These are phyloP conservation scores for Botia almorhae DNA, from an alignment of 2,797 vertebrate species.

Conservation along the genomic window DNA sequence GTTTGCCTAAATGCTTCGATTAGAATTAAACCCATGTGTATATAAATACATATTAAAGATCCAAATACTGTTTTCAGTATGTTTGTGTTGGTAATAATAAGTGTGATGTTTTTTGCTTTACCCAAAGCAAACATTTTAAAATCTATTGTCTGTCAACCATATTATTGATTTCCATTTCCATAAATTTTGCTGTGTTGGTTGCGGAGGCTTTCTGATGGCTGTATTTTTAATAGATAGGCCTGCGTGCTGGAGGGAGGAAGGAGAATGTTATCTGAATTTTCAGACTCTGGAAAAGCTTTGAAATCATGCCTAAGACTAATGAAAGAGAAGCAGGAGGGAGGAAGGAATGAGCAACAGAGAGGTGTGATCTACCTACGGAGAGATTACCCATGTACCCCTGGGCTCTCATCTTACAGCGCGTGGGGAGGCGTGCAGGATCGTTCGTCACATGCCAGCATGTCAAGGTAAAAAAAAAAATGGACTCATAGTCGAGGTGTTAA, in stretches of 20 bases:
- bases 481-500: constrained; percentile 18
- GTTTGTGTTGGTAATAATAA: constrained; percentile 7
- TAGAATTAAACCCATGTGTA: neutral
- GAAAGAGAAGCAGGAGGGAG: constrained; percentile 69
- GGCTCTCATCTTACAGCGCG: constrained; percentile 30
- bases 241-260: constrained; percentile 18
- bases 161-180: constrained; percentile 59
- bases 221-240: constrained; percentile 53
- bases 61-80: neutral
- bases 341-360: constrained; percentile 58
- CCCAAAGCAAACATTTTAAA: constrained; percentile 34
- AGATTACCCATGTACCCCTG: constrained; percentile 51
- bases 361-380: constrained; percentile 53
- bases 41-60: too few relatives aligned
- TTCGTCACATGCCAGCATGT: constrained; percentile 35
- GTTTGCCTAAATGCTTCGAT: neutral
- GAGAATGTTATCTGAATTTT: constrained; percentile 54
- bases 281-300: constrained; percentile 47
- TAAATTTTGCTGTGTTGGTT: constrained; percentile 45
- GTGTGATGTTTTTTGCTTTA: constrained; percentile 14
- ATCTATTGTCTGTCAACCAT: constrained; percentile 31
- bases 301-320: constrained; percentile 70
- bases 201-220: constrained; percentile 32
- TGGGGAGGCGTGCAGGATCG: constrained; percentile 28
- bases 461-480: constrained; percentile 12